Percentiles rank a stretch among this genome's conserved stretches.
These are phyloP conservation scores for Psilopsiagon aymara DNA, from an alignment of 2,113 vertebrate species.

Conservation along the genomic window DNA sequence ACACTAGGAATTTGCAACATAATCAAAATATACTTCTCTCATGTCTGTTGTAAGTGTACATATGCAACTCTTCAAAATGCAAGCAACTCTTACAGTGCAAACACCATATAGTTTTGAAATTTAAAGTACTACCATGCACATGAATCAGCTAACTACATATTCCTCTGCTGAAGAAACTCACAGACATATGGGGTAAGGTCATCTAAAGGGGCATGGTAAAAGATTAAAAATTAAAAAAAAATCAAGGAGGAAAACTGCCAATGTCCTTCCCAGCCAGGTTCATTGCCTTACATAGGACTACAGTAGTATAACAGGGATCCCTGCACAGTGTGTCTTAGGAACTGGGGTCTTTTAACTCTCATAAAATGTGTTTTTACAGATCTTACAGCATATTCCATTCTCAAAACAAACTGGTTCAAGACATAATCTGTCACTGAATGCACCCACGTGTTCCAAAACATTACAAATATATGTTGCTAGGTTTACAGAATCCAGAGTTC, in stretches of 20 bases:
- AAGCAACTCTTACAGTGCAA: neutral
- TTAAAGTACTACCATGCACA: neutral
- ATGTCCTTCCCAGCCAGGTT: neutral
- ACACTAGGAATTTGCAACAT: neutral
- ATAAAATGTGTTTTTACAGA: neutral
- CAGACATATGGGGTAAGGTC: neutral
- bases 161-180: neutral
- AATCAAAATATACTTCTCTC: neutral
- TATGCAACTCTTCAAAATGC: neutral
- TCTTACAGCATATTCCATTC: neutral
- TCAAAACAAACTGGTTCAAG: neutral
- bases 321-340: neutral
- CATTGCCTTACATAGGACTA: neutral
- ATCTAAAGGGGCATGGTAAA: neutral
- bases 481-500: neutral
- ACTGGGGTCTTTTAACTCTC: neutral
- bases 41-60: neutral
- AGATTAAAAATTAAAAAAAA: neutral
- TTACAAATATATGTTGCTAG: neutral
- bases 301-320: neutral
- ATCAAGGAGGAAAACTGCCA: neutral
- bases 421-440: neutral
- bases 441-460: neutral
- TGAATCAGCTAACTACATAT: neutral
- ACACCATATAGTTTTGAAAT: neutral